Evolutionary conservation across 1,140 invertebrate genomes (phyloP).

Genomic region (Cydia strobilella): DNA sequence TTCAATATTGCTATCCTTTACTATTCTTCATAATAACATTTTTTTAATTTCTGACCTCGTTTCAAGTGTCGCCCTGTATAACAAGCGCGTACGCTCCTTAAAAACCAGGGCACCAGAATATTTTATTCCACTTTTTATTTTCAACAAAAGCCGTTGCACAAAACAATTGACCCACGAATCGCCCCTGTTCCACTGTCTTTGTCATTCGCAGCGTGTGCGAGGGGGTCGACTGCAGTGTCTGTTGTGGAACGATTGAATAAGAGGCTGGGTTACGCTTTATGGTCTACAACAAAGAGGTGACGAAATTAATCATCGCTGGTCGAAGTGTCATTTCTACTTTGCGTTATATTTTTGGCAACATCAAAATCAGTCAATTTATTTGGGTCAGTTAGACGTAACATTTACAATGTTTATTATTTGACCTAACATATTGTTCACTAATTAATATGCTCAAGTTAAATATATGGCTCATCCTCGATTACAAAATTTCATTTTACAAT

Average conservation of each 20-base stretch:
- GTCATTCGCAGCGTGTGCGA: background rate
- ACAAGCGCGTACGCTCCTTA: background rate
- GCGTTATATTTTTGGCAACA: background rate
- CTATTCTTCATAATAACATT: background rate
- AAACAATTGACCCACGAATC: constrained; percentile 53
- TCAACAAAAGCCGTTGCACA: constrained; percentile 53
- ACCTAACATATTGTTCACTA: no score
- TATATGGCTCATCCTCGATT: no score
- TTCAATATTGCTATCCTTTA: no score
- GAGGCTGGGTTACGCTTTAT: constrained; percentile 55
- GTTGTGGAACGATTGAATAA: constrained; percentile 28
- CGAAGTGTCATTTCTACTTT: constrained; percentile 6
- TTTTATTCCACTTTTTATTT: constrained; percentile 39
- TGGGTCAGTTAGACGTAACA: background rate
- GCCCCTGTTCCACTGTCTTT: constrained; percentile 18
- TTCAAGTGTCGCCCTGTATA: background rate
- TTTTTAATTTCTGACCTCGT: background rate
- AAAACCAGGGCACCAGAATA: background rate
- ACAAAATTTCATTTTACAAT: no score
- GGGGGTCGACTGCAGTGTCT: constrained; percentile 1
- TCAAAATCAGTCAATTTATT: background rate
- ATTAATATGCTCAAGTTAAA: no score
- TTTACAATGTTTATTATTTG: background rate
- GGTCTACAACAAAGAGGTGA: constrained; percentile 55
- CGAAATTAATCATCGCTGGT: constrained; percentile 62